Evolutionary conservation across 2,888 invertebrate genomes (phyloP).

Genomic region (Coleophora flavipennella): DNA sequence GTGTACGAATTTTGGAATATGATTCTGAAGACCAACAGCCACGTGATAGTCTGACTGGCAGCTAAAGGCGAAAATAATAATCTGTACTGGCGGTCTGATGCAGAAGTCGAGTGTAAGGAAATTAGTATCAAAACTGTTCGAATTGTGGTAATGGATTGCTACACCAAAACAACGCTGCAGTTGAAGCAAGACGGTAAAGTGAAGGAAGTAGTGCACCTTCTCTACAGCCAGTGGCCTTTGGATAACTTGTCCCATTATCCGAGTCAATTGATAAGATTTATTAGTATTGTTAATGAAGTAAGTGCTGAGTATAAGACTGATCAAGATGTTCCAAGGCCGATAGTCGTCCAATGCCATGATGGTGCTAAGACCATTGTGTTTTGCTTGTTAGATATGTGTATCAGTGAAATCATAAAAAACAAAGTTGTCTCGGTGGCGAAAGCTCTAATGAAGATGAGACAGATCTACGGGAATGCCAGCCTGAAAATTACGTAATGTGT

Average conservation of each 20-base stretch:
- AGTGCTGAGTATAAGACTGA: background rate
- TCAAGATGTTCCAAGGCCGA: background rate
- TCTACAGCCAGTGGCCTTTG: slow-evolving; percentile 1
- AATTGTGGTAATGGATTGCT: background rate
- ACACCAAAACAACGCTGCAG: background rate
- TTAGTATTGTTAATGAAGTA: background rate
- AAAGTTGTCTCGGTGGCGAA: background rate
- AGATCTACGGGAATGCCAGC: background rate
- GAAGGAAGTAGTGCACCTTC: background rate
- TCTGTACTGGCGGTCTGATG: slow-evolving; percentile 1
- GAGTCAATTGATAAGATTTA: background rate
- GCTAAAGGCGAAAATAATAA: background rate
- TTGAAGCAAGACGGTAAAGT: background rate
- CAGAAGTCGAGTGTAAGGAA: background rate
- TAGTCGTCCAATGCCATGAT: background rate
- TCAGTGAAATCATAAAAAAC: background rate
- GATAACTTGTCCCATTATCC: background rate
- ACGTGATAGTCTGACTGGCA: background rate
- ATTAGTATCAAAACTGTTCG: background rate
- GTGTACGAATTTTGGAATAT: background rate
- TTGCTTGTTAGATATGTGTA: background rate
- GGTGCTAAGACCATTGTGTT: background rate
- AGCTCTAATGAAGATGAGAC: background rate
- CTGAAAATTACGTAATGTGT: background rate
- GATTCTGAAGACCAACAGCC: background rate